Evolutionary conservation across 2,797 vertebrate species (phyloP).

Genomic region (Malacoctenus gilli): DNA sequence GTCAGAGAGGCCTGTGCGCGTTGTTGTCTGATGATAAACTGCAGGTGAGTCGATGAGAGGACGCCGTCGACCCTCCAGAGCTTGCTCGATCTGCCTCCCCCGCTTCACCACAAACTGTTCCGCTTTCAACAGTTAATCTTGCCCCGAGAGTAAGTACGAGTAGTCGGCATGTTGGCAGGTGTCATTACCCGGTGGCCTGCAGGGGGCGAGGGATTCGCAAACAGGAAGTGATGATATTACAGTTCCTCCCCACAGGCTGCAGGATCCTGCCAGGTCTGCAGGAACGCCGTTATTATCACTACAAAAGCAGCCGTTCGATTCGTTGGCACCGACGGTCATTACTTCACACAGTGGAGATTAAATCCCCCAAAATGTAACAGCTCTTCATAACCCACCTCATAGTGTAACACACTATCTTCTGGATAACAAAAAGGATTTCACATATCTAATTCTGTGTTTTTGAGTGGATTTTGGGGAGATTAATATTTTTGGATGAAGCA

Average conservation of each 20-base stretch:
- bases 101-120: conserved; percentile 51
- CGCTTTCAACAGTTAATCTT: conserved; percentile 64
- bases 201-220: conserved; percentile 44
- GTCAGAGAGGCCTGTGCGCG: no score
- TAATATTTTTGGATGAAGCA: conserved; percentile 59
- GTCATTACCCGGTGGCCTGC: conserved; percentile 59
- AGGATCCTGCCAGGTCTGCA: conserved; percentile 41
- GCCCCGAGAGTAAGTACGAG: conserved; percentile 61
- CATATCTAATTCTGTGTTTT: conserved; percentile 28
- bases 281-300: conserved; percentile 46
- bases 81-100: conserved; percentile 43
- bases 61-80: conserved; percentile 36
- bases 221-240: conserved; percentile 70
- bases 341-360: conserved; percentile 43
- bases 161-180: conserved; percentile 63
- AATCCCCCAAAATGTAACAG: conserved; percentile 28
- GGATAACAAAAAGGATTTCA: conserved; percentile 26
- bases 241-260: conserved; percentile 40
- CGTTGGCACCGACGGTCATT: conserved; percentile 39
- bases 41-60: conserved; percentile 23
- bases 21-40: conserved; percentile 16
- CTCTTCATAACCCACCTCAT: conserved; percentile 28
- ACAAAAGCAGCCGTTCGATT: conserved; percentile 37
- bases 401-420: conserved; percentile 33
- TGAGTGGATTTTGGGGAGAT: conserved; percentile 49